Conservation (phyloP, 2,888 invertebrate species). For the Drosophila greeni region DNA sequence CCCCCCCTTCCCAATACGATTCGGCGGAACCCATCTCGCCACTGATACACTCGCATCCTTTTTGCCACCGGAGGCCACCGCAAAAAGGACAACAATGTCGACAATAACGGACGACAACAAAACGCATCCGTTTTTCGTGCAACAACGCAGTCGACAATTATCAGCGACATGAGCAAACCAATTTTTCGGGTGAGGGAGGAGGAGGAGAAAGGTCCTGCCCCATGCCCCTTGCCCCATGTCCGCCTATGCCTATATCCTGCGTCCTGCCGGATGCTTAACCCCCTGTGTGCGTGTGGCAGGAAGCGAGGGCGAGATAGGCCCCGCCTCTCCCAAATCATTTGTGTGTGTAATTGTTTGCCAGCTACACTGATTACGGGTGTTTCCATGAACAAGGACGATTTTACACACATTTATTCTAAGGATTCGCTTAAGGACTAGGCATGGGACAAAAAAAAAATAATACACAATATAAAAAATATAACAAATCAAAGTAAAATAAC, state of each 20-base stretch:
- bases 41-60: constrained; percentile 31
- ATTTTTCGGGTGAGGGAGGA: constrained; percentile 40
- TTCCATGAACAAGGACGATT: constrained; percentile 55
- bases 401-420: constrained; percentile 65
- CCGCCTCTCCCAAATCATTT: constrained; percentile 32
- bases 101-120: constrained; percentile 25
- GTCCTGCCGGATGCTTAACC: constrained; percentile 3
- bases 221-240: constrained; percentile 11
- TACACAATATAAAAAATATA: constrained; percentile 11
- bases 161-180: constrained; percentile 73
- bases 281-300: constrained; percentile 44
- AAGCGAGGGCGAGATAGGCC: constrained; percentile 61
- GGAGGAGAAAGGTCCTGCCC: constrained; percentile 8
- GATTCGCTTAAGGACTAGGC: constrained; percentile 53
- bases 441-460: constrained; percentile 28
- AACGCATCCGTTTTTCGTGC: constrained; percentile 66
- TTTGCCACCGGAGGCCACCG: constrained; percentile 6
- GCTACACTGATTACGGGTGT: constrained; percentile 58
- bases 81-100: constrained; percentile 34
- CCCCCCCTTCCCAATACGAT: no score
- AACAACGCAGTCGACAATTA: constrained; percentile 68
- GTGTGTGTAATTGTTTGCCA: constrained; percentile 60
- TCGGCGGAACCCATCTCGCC: constrained; percentile 12
- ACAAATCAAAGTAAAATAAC: constrained; percentile 26
- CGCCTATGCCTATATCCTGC: constrained; percentile 16